Evolutionary conservation across 2,113 vertebrate species (phyloP), one percentile per base, ranked within the genome.

Genomic region (Typhlomys cinereus): DNA sequence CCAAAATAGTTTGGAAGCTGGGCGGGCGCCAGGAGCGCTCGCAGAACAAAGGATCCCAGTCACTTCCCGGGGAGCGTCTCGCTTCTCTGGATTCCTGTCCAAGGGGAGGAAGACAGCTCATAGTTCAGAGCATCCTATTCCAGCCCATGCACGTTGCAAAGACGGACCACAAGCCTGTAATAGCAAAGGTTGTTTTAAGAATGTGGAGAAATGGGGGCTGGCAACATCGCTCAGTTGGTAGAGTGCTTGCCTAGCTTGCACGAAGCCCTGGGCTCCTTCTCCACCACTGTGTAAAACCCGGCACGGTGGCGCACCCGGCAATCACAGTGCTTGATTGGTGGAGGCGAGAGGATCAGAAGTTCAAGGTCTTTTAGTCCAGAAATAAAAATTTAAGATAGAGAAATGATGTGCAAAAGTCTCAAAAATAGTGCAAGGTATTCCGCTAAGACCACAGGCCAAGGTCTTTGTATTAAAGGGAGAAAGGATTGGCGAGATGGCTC

Each of bases 1-100:
- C 50, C 48, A 85, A 69, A 78, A 90, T 62, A 82, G 48, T 64
- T 78, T 88, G 17, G 84, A 85, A 90, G 7, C 74, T 75, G 44
- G 84, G 73, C 39, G 44, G 84, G 73, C 39, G 82, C 64, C 36
- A 69, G 69, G 34, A 69, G 69, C 64, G 23, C 48, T 76, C 31
- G 23, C 27, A 90, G 67, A 90, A 91, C 41, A 85, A 87, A 93
- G 73, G 12, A 62, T 78, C 62, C 50, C 54, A 73, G 21, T 21
- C 82, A 79, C 62, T 48, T 54, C 85, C 29, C 84, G 50, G 82
- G 36, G 59, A 36, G 31, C 75, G n/a, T 79, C 54, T 92, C 76
- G 92, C 39, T 80, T 93, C 52, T 70, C 74, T 71, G 61, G 46
- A 88, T 36, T 92, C 31, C 17, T 31, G 48, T 54, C 64, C 86